Percentiles rank a stretch among this genome's conserved stretches.
phyloP scores from a whole-genome alignment of 2,113 vertebrate genomes.

The Sphaerodactylus townsendi region DNA sequence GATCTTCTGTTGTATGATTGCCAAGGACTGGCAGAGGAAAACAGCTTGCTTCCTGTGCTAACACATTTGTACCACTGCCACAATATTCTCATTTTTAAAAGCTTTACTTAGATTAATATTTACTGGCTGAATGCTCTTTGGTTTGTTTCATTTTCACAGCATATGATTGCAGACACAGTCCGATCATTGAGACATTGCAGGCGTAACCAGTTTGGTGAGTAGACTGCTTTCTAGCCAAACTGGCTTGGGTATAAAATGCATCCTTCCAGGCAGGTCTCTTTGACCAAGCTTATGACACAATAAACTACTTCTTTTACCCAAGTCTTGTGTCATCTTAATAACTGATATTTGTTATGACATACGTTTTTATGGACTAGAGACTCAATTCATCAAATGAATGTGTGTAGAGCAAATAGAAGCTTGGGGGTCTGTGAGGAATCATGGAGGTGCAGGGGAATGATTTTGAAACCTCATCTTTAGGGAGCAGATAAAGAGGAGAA shows the following conservation, averaged over 20 bases:
- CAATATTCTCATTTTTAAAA: too few relatives aligned
- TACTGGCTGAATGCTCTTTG: background rate
- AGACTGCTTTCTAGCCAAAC: background rate
- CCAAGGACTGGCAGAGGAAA: background rate
- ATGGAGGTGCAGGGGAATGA: too few relatives aligned
- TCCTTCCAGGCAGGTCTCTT: background rate
- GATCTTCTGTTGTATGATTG: background rate
- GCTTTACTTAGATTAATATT: background rate
- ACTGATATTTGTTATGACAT: background rate
- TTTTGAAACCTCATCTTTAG: too few relatives aligned
- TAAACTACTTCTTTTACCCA: background rate
- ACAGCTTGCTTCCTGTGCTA: background rate
- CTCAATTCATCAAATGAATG: background rate
- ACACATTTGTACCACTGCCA: background rate
- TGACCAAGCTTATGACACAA: background rate
- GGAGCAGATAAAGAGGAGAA: too few relatives aligned
- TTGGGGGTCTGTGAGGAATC: background rate
- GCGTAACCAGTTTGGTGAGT: slow-evolving; percentile 90
- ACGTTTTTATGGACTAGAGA: background rate
- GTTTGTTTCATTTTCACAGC: slow-evolving; percentile 69
- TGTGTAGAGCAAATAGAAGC: background rate
- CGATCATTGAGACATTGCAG: slow-evolving; percentile 91
- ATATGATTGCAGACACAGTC: slow-evolving; percentile 96
- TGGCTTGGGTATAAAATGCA: background rate
- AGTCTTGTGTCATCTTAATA: background rate